Base-by-base conservation (phyloP, 2,113 vertebrate genomes). In the Pollachius pollachius region DNA sequence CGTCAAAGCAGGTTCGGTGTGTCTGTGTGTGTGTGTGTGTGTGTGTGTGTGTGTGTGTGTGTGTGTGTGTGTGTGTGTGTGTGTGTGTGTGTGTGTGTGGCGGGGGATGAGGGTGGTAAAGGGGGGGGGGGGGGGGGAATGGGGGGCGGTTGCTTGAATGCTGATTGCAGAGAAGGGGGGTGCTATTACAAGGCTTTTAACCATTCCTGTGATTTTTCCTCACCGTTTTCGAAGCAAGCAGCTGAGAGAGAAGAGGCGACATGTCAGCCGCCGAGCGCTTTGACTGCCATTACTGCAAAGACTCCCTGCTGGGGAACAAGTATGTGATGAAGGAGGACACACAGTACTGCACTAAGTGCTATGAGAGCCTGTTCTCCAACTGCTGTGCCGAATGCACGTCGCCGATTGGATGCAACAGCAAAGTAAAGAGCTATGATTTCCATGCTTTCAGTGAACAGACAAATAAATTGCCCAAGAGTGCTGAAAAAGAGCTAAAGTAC, bases 241-340 rank as follows among this genome's bases (percentile, higher is more conserved):
- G 87, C 77, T 79, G 66, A 83, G 66, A 73, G 73, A 76, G 74
- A 8, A 54, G 71, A 73, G 69, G 67, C 78, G 85, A 72, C 18
- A 98, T 96, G 95, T 92, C 91, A 62, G 88, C 75, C 69, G 68
- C 3, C n/a, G 83, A 84, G 67, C 91, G 82, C 1, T 92, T 95
- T 56, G 91, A 94, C 64, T 99, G 97, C 71, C 95, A 94, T 80
- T 94, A 94, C 81, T 99, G 97, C 90, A 95, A 95, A 88, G 90
- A 92, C 23, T 91, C 95, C 17, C 93, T 99, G 77, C 87, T 92
- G 76, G 95, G 96, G 64, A 99, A 95, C 88, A 96, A 95, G 64
- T 98, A 94, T 1, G 88, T 95, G 0, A 80, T 95, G 18, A 96
- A 93, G 87, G 94, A 95, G 12, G 93, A 96, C 76, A 94, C 89